A percentile compares a stretch with the other conserved stretches of the same genome.
These are phyloP conservation scores for Scomberomorus guttatus DNA, from an alignment of 2,797 vertebrate genomes.

Conservation along the genomic window DNA sequence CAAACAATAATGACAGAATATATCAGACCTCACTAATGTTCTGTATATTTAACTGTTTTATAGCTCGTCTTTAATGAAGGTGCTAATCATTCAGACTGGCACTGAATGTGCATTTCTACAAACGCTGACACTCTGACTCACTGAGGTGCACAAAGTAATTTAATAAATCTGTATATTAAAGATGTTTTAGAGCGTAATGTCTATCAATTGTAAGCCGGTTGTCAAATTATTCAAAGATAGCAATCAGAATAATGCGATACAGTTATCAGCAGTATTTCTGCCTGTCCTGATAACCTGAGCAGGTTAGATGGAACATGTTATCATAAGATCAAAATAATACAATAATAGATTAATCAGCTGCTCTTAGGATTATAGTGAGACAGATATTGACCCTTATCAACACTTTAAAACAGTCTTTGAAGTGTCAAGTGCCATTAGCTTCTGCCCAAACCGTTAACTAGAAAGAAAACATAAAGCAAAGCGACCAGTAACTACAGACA, in stretches of 20 bases:
- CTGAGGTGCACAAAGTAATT: constrained; percentile 27
- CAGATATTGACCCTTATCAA: constrained; percentile 48
- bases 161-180: constrained; percentile 47
- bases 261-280: constrained; percentile 35
- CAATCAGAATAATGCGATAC: constrained; percentile 42
- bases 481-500: constrained; percentile 47
- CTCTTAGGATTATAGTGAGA: constrained; percentile 56
- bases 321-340: constrained; percentile 35
- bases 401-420: constrained; percentile 47
- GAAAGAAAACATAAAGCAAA: constrained; percentile 41
- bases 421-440: constrained; percentile 72
- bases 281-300: constrained; percentile 29
- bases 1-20: constrained; percentile 1
- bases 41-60: neutral
- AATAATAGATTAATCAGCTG: constrained; percentile 49
- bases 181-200: constrained; percentile 46
- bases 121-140: constrained; percentile 20
- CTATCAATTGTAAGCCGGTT: constrained; percentile 53
- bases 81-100: constrained; percentile 49
- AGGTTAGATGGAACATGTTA: constrained; percentile 34
- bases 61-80: constrained; percentile 30
- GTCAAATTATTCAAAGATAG: constrained; percentile 68
- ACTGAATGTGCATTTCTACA: constrained; percentile 35
- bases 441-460: constrained; percentile 40
- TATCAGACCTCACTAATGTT: neutral